A percentile compares a stretch with the other conserved stretches of the same genome.
phyloP scores from a whole-genome alignment of 2,888 invertebrate genomes.

The Philaethria dido region DNA sequence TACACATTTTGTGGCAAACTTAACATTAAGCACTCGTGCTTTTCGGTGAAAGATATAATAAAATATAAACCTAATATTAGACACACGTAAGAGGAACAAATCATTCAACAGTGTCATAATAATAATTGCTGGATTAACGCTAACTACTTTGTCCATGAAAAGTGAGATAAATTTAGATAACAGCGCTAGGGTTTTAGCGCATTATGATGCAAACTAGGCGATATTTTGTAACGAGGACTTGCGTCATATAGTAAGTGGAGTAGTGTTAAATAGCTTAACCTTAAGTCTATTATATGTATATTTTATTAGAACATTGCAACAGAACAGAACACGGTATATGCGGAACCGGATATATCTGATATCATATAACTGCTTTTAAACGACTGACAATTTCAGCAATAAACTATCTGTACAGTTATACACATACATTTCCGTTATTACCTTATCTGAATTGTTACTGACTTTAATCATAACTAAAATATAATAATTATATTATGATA shows the following conservation, averaged over 20 bases:
- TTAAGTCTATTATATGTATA: slow-evolving; percentile 12
- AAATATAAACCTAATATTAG: neutral
- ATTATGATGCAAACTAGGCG: slow-evolving; percentile 23
- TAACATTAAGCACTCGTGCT: too few species aligned
- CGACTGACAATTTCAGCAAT: neutral
- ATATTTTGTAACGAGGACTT: slow-evolving; percentile 24
- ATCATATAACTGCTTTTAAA: slow-evolving; percentile 4
- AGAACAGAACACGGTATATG: neutral
- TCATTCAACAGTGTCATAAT: slow-evolving; percentile 31
- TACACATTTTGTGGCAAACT: too few species aligned
- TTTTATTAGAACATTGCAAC: neutral
- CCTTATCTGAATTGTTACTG: neutral
- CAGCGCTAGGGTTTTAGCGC: slow-evolving; percentile 33
- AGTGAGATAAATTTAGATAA: slow-evolving; percentile 36
- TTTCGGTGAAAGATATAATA: neutral
- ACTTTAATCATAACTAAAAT: neutral
- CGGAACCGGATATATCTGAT: slow-evolving; percentile 16
- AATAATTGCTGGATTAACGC: slow-evolving; percentile 29
- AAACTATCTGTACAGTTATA: neutral
- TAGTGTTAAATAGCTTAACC: slow-evolving; percentile 21
- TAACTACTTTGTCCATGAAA: slow-evolving; percentile 42
- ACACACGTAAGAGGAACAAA: slow-evolving; percentile 29
- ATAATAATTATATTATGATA: neutral
- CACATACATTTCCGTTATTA: neutral
- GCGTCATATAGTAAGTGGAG: slow-evolving; percentile 14